Conservation (phyloP, 2,888 invertebrate species). For the Volucella bombylans region DNA sequence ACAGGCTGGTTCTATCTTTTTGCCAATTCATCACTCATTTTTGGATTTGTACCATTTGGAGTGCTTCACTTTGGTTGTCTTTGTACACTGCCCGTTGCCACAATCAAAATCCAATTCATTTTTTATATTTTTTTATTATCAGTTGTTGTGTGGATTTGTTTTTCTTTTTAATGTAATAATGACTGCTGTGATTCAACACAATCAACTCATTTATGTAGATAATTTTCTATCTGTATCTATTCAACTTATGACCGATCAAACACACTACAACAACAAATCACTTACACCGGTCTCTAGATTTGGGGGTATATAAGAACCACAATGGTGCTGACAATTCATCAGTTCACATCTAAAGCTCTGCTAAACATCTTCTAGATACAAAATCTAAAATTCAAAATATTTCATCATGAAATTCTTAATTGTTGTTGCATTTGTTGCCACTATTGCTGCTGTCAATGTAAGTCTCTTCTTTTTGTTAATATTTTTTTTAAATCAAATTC, state of each 20-base stretch:
- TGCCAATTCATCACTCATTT: too few relatives aligned
- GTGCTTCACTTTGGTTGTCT: too few relatives aligned
- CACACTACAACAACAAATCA: constrained; percentile 7
- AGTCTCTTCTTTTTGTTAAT: constrained; percentile 64
- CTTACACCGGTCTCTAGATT: constrained; percentile 8
- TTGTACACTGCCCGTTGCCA: too few relatives aligned
- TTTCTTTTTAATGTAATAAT: too few relatives aligned
- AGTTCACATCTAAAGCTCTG: constrained; percentile 56
- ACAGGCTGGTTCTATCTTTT: too few relatives aligned
- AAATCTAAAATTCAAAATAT: constrained; percentile 19
- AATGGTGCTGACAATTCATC: constrained; percentile 29
- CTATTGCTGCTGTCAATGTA: constrained; percentile 74
- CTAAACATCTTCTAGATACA: constrained; percentile 33
- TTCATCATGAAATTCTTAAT: constrained; percentile 77
- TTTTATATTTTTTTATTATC: too few relatives aligned
- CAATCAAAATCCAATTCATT: too few relatives aligned
- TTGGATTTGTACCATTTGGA: too few relatives aligned
- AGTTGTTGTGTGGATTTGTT: too few relatives aligned
- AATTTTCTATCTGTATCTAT: too few relatives aligned
- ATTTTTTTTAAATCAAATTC: not conserved
- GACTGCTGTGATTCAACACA: too few relatives aligned
- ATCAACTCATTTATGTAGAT: too few relatives aligned
- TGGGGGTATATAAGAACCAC: constrained; percentile 40
- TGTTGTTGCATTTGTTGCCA: constrained; percentile 75
- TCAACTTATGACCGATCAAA: not conserved